Evolutionary conservation across 1,140 invertebrate species (phyloP), one percentile per base, ranked within the genome.

Genomic region (Adoxophyes honmai): DNA sequence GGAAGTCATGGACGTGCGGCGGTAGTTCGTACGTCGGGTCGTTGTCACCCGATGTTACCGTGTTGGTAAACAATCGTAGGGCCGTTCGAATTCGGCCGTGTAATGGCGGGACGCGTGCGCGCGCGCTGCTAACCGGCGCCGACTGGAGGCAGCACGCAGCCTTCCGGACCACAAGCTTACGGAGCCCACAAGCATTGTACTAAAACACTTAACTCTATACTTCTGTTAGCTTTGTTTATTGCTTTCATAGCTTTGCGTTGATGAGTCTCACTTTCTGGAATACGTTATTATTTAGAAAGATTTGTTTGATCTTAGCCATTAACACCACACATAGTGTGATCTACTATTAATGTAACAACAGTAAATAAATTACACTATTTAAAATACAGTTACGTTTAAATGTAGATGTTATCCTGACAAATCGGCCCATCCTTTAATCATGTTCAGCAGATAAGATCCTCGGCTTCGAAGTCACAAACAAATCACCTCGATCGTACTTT

Each of bases 141-240:
- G 62, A 88, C 85, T 88, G 79, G 77, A 82, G 81, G 66, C 77
- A 75, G 78, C 75, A 77, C 70, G 66, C 68, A 77, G 60, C 69
- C 73, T 81, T 73, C 71, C 70, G 62, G 21, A 6, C 2, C 21
- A 48, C 21, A 48, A 48, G 42, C 42, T 21, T 18, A 28, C 21
- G 16, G 42, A 3, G 42, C 42, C 42, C 42, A 48, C 42, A 48
- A 48, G 16, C 28, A 48, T 48, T 48, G 42, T 44, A 48, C 42
- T 11, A 11, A 48, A 48, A 11, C 21, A 48, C 42, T 48, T 48
- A 28, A 48, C 21, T 48, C 28, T 6, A 48, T 28, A 6, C 42
- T 48, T 48, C 21, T 48, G 21, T 48, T 48, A 21, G 42, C 28
- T 48, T 48, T 48, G 42, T 48, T 48, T n/a, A 48, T 48, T 48